These are phyloP conservation scores for Latrodectus elegans DNA, from an alignment of 2,888 invertebrate genomes.

Conservation along the genomic window DNA sequence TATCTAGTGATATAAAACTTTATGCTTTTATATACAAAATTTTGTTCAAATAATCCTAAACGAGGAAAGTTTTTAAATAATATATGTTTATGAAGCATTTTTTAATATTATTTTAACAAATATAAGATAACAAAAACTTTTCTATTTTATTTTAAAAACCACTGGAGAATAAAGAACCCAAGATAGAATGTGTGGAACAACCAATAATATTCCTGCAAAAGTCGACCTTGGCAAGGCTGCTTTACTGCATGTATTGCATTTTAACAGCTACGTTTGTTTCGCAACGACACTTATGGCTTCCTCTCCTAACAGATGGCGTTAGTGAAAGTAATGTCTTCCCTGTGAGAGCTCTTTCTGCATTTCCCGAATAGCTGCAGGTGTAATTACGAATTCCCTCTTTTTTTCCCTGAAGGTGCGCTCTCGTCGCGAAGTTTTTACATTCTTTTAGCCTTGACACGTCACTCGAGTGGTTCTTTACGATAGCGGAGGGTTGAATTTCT, in stretches of 20 bases:
- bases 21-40: no score
- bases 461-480: slow-evolving; percentile 53
- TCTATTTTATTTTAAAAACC: no score
- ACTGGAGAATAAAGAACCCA: no score
- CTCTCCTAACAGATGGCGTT: slow-evolving; percentile 55
- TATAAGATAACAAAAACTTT: no score
- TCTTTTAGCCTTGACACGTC: slow-evolving; percentile 69
- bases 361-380: slow-evolving; percentile 53
- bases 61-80: no score
- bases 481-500: slow-evolving; percentile 48
- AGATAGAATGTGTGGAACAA: no score
- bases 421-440: slow-evolving; percentile 66
- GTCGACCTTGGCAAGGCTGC: slow-evolving; percentile 29
- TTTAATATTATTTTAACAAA: no score
- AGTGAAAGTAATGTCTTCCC: slow-evolving; percentile 52
- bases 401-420: slow-evolving; percentile 32
- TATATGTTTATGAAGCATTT: no score
- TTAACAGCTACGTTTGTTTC: slow-evolving; percentile 55
- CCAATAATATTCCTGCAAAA: not conserved
- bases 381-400: slow-evolving; percentile 45
- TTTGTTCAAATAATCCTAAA: no score
- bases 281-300: slow-evolving; percentile 57
- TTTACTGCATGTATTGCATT: not conserved
- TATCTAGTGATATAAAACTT: no score
- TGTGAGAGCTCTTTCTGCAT: not conserved